Evolutionary conservation across 2,888 invertebrate genomes (phyloP).

Genomic region (Seladonia tumulorum): DNA sequence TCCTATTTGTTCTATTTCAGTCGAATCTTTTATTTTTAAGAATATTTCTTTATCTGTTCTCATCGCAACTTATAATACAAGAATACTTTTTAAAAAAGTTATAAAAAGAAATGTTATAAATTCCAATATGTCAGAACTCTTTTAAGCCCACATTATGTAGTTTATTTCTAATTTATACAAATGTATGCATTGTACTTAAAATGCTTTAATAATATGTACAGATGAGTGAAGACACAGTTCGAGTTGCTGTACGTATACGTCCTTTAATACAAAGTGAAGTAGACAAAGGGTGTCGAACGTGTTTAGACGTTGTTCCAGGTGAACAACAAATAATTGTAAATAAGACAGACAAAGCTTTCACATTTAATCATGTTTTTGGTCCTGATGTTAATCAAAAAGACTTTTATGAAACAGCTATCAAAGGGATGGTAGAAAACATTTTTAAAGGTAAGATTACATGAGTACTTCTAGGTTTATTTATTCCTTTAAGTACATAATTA

Average conservation of each 20-base stretch:
- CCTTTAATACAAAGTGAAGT: slow-evolving; percentile 91
- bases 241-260: slow-evolving; percentile 93
- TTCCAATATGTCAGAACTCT: too few relatives aligned
- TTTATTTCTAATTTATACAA: background rate
- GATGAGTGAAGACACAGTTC: slow-evolving; percentile 85
- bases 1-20: too few relatives aligned
- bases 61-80: too few relatives aligned
- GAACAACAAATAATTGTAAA: slow-evolving; percentile 90
- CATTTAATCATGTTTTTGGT: slow-evolving; percentile 93
- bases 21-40: too few relatives aligned
- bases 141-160: too few relatives aligned
- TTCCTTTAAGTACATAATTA: background rate
- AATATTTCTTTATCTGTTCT: too few relatives aligned
- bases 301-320: slow-evolving; percentile 88
- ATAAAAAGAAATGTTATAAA: too few relatives aligned
- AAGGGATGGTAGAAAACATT: slow-evolving; percentile 89
- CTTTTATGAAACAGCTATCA: slow-evolving; percentile 91
- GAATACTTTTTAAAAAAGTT: too few relatives aligned
- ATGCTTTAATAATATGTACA: slow-evolving; percentile 36
- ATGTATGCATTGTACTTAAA: background rate
- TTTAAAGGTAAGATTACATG: slow-evolving; percentile 88
- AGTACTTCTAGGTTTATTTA: background rate
- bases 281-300: slow-evolving; percentile 90
- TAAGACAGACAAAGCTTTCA: slow-evolving; percentile 89
- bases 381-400: slow-evolving; percentile 89